phyloP scores from a whole-genome alignment of 2,888 invertebrate genomes.

The Spialia ferax region DNA sequence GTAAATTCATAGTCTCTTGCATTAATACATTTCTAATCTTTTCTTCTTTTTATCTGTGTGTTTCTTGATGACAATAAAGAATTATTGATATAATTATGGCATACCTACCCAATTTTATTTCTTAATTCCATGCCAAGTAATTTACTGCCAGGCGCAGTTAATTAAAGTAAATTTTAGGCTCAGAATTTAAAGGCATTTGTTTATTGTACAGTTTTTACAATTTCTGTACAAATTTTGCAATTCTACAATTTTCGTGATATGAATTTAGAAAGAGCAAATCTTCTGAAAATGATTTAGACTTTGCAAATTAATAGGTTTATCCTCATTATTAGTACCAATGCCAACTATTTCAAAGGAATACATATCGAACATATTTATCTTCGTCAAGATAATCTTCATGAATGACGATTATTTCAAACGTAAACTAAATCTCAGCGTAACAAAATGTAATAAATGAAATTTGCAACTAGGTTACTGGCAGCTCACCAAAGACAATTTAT shows the following conservation, averaged over 20 bases:
- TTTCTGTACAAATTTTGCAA: too few relatives aligned
- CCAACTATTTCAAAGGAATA: conserved; percentile 23
- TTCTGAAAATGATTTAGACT: not conserved
- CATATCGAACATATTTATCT: conserved; percentile 16
- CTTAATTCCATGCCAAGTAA: too few relatives aligned
- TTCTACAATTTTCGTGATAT: not conserved
- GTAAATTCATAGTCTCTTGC: too few relatives aligned
- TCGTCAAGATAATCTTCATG: conserved; percentile 18
- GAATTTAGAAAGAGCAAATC: not conserved
- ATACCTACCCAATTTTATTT: too few relatives aligned
- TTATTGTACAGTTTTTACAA: too few relatives aligned
- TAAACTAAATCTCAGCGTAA: conserved; percentile 12
- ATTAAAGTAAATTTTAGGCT: too few relatives aligned
- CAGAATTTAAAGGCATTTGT: too few relatives aligned
- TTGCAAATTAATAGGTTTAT: not conserved
- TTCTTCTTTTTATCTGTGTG: too few relatives aligned
- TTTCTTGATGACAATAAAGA: too few relatives aligned
- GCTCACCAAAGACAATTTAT: conserved; percentile 38
- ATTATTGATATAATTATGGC: too few relatives aligned
- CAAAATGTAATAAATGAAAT: conserved; percentile 31
- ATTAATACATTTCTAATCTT: too few relatives aligned
- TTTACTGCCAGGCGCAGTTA: too few relatives aligned
- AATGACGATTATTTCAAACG: conserved; percentile 13
- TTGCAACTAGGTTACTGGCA: conserved; percentile 39
- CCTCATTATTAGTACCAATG: not conserved